Base-by-base conservation (phyloP, 2,888 invertebrate species). In the Volucella bombylans region DNA sequence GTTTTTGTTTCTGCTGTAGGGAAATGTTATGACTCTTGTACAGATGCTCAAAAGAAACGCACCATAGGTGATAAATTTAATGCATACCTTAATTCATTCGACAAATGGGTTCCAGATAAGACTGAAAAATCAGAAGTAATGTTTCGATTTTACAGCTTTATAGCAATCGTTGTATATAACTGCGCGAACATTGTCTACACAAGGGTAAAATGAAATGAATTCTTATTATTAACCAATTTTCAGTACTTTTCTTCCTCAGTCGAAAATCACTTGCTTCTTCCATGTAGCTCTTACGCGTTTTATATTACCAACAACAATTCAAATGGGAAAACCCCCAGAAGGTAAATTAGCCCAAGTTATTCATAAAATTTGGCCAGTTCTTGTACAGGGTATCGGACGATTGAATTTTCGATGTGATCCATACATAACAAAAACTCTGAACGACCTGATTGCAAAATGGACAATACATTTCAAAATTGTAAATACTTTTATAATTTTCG, bases 341-440 rank as follows among this genome's bases (percentile, higher is more conserved):
- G 88, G 89, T 0, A 91, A 91, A 69, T 87, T 93, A 8, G 87
- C 93, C 1, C 91, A 91, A 86, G 90, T 93, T 0, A 89, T 94
- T 14, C 92, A 92, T 83, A 92, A 92, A 87, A 92, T 93, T 12
- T 93, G 93, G 91, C 92, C 93, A 23, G 90, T 93, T 23, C 92
- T 93, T 81, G 90, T 94, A 49, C 92, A 92, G 86, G 93, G 93
- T 0, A 91, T 94, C 18, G 92, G 92, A 0, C 91, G 91, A 23
- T 87, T 94, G 45, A 92, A 93, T 86, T 91, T 90, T 67, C 90
- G 89, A 74, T 88, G 89, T 6, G 93, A 93, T 89, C 89, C 90
- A 0, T 93, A 93, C 85, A 87, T 93, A 14, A 91, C 90, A 38
- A 91, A 93, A 80, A 92, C 92, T 0, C 88, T 93, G 12, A 92